Evolutionary conservation across 2,113 vertebrate species (phyloP), one percentile per base, ranked within the genome.

Genomic region (Aldabrachelys gigantea): DNA sequence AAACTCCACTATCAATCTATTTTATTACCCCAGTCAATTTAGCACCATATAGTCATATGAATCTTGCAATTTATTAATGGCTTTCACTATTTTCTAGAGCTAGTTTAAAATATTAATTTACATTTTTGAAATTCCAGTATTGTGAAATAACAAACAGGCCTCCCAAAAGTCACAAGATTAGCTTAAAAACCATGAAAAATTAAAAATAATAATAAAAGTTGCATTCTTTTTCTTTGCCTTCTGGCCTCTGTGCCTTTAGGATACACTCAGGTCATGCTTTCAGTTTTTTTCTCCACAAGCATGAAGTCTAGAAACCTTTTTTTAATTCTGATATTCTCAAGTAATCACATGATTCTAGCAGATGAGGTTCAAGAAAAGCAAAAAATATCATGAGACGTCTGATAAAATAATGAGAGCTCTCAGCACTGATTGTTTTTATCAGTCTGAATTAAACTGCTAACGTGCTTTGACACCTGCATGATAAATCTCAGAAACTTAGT

Each of bases 141-240:
- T n/a, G 35, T 6, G 14, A 62, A 85, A 27, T 69, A 29, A 16
- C 1, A 88, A 52, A 5, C 44, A 82, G 80, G 44, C 14, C 25
- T 89, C 47, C 31, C 41, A 56, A 41, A 75, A 75, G 72, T 75
- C 72, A 41, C 72, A 75, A 75, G 38, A 75, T 31, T 84, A 22
- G 5, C 79, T 92, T 91, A 54, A 93, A 92, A 57, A 31, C 57
- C 50, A 82, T 72, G 87, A 92, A 94, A 90, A 80, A 49, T 5
- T 82, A 82, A 94, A 91, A 89, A 53, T 8, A 8, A 53, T 0
- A 2, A 7, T 41, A 94, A 95, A 80, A 62, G 82, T 1, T 38
- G 53, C 35, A 4, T 89, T 19, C 0, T 21, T 31, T 79, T 13
- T 59, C 10, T 44, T 90, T 52, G 54, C 44, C 62, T 91, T 84